These are phyloP conservation scores for Plecturocebus donacophilus DNA, from an alignment of 2,113 vertebrate genomes.

Conservation along the genomic window DNA sequence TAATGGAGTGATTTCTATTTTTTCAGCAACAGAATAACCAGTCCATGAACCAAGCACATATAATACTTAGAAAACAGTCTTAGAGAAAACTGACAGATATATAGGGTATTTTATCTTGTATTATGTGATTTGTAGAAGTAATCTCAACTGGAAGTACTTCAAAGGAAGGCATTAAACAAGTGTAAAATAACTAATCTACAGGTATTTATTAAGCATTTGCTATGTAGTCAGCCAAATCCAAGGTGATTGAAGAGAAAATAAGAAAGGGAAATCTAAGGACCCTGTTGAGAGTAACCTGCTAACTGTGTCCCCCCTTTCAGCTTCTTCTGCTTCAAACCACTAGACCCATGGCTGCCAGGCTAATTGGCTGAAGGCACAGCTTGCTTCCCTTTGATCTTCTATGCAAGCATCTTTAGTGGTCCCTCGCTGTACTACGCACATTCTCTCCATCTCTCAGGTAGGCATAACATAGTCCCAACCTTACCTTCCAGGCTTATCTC, in stretches of 20 bases:
- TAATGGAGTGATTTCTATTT: conserved; percentile 79
- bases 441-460: neutral
- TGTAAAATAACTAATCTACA: conserved; percentile 79
- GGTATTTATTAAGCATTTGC: conserved; percentile 78
- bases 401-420: neutral
- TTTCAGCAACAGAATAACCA: conserved; percentile 65
- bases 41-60: conserved; percentile 62
- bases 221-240: conserved; percentile 61
- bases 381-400: neutral
- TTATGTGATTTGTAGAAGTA: conserved; percentile 80
- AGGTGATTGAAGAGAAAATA: conserved; percentile 57
- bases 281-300: neutral
- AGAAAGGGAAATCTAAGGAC: neutral
- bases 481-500: neutral
- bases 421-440: neutral
- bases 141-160: conserved; percentile 78
- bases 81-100: conserved; percentile 79
- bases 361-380: neutral
- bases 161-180: conserved; percentile 77
- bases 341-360: neutral
- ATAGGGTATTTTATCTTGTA: conserved; percentile 78
- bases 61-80: conserved; percentile 77
- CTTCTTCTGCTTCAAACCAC: neutral
- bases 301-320: neutral
- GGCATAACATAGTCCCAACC: neutral